Conservation (phyloP, 2,888 invertebrate species). For the Anaspis maculata region DNA sequence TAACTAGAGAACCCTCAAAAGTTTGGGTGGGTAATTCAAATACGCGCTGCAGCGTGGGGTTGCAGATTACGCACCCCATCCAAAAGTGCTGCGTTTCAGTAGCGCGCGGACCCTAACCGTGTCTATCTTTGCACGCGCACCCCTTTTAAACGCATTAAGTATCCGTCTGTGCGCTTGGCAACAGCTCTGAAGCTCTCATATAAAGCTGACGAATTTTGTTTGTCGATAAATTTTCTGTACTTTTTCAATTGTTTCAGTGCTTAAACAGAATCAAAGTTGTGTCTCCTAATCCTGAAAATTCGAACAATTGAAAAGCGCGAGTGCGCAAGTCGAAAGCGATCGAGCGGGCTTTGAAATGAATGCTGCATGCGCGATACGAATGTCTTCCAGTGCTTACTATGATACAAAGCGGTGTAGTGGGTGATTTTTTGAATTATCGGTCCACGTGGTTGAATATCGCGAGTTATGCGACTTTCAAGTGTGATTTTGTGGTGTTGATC, state of each 20-base stretch:
- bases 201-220: too few relatives aligned
- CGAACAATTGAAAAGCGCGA: constrained; percentile 9
- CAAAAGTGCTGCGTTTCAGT: constrained; percentile 1
- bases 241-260: too few relatives aligned
- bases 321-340: constrained; percentile 22
- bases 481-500: too few relatives aligned
- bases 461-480: constrained; percentile 5
- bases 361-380: constrained; percentile 22
- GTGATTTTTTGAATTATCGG: constrained; percentile 20
- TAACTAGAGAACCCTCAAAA: constrained; percentile 7
- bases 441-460: constrained; percentile 25
- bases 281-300: too few relatives aligned
- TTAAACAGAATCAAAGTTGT: too few relatives aligned
- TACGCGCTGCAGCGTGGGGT: constrained; percentile 1
- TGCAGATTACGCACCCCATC: constrained; percentile 1
- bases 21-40: not conserved
- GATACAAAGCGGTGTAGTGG: constrained; percentile 27
- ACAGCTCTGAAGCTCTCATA: too few relatives aligned
- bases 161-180: too few relatives aligned
- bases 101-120: not conserved
- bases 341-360: constrained; percentile 29
- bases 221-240: too few relatives aligned
- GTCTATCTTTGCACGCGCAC: too few relatives aligned
- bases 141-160: too few relatives aligned
- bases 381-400: constrained; percentile 26